These are phyloP conservation scores for Leuctra nigra DNA, from an alignment of 2,888 invertebrate genomes.

Conservation along the genomic window DNA sequence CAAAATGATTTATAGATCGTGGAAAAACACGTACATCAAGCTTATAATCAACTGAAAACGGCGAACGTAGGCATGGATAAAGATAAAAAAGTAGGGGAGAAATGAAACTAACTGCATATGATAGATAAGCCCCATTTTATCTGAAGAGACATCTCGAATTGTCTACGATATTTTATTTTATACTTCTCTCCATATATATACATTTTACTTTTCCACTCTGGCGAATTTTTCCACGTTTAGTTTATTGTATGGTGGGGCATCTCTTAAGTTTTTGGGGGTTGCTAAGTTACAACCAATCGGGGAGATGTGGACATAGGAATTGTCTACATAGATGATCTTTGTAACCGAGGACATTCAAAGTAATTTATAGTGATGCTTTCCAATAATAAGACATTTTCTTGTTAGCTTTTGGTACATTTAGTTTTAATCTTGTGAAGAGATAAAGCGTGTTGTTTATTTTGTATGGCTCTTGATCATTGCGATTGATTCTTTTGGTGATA, in stretches of 20 bases:
- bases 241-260: conserved; percentile 11
- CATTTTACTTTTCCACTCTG: conserved; percentile 16
- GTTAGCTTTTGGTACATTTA: conserved; percentile 17
- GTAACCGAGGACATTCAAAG: neutral
- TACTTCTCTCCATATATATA: conserved; percentile 14
- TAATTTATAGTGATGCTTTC: conserved; percentile 1
- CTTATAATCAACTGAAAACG: neutral
- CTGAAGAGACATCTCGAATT: conserved; percentile 9
- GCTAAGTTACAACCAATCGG: conserved; percentile 10
- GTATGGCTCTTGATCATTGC: neutral
- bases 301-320: neutral
- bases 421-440: conserved; percentile 16
- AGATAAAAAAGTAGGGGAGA: neutral
- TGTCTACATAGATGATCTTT: too few species aligned
- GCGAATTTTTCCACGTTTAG: conserved; percentile 7
- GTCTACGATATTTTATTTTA: conserved; percentile 6
- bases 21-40: neutral
- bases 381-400: conserved; percentile 14
- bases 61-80: neutral
- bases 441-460: neutral
- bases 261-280: conserved; percentile 11
- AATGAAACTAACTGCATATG: conserved; percentile 11
- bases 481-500: neutral
- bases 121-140: conserved; percentile 9
- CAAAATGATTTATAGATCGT: too few species aligned